Evolutionary conservation across 2,888 invertebrate species (phyloP), one percentile per base, ranked within the genome.

Genomic region (Micoletzkya japonica): DNA sequence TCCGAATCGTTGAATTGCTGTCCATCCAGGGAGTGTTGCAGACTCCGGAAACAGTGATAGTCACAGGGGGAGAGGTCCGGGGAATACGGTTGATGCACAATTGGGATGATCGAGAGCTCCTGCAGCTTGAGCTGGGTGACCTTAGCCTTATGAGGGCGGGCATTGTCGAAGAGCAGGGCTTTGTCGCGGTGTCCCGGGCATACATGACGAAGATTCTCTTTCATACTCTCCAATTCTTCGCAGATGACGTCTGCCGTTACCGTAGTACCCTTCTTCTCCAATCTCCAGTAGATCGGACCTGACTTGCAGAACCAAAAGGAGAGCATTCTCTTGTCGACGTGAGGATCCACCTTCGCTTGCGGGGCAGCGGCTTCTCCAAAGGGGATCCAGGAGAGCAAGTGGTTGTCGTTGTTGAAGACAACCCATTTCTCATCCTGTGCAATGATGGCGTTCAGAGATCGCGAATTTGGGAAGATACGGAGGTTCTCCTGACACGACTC

Each of bases 71-170:
- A 14, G 34, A 58, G 4, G 20, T 58, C 58, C 2, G 58, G 58
- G 36, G 34, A 34, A 24, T 34, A 58, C 34, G 58, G 58, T 32
- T 32, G 58, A 34, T 34, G 58, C 20, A 14, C 20, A 17, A 58
- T 30, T 36, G n/a, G 4, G 3, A 24, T 28, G 7, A 58, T 58
- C 3, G n/a, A 24, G 7, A 58, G 58, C 36, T 32, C 36, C 26
- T 58, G 26, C 34, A 58, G 4, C 34, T 58, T 58, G 4, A 2
- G n/a, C 58, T 58, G 32, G 32, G 58, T 58, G 7, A 58, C 20
- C n/a, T 58, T 58, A 32, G 58, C 58, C 2, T 3, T 20, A 58
- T 58, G 58, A 2, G 58, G 58, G 2, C 58, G 32, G n/a, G 58
- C 58, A 24, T 58, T 58, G n/a, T 58, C 58, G 26, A 58, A 26